Conservation (phyloP, 2,888 invertebrate species). For the Lordiphosa andalusiaca region DNA sequence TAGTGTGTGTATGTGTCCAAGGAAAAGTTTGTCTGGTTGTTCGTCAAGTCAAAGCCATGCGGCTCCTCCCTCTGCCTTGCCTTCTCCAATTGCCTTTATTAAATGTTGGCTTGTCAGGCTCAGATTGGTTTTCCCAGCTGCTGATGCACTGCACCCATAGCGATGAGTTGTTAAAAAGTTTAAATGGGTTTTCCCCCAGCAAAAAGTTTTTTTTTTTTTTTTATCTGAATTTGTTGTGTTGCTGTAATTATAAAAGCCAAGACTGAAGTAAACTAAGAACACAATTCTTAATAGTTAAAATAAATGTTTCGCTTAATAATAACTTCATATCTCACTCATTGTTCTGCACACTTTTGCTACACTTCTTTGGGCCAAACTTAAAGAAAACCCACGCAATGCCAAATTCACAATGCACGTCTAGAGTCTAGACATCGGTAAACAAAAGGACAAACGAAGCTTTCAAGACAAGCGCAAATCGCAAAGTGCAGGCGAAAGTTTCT, state of each 20-base stretch:
- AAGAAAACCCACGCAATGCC: constrained; percentile 13
- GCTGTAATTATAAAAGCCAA: neutral
- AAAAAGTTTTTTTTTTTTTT: constrained; percentile 19
- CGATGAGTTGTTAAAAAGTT: constrained; percentile 71
- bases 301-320: too few relatives aligned
- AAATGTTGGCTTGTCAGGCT: constrained; percentile 66
- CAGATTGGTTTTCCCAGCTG: constrained; percentile 58
- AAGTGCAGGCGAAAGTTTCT: constrained; percentile 36
- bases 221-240: neutral
- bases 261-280: too few relatives aligned
- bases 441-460: constrained; percentile 39
- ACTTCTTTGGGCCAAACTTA: too few relatives aligned
- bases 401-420: constrained; percentile 63
- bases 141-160: constrained; percentile 44
- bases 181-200: constrained; percentile 64
- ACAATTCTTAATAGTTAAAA: too few relatives aligned
- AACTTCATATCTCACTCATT: constrained; percentile 3
- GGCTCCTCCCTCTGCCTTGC: constrained; percentile 29
- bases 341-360: neutral
- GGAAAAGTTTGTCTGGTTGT: constrained; percentile 47
- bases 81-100: constrained; percentile 49
- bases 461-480: constrained; percentile 19
- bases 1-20: constrained; percentile 27
- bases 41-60: constrained; percentile 42
- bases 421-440: constrained; percentile 71